These are phyloP conservation scores for Pipistrellus pygmaeus DNA, from an alignment of 2,797 vertebrate species.

Conservation along the genomic window DNA sequence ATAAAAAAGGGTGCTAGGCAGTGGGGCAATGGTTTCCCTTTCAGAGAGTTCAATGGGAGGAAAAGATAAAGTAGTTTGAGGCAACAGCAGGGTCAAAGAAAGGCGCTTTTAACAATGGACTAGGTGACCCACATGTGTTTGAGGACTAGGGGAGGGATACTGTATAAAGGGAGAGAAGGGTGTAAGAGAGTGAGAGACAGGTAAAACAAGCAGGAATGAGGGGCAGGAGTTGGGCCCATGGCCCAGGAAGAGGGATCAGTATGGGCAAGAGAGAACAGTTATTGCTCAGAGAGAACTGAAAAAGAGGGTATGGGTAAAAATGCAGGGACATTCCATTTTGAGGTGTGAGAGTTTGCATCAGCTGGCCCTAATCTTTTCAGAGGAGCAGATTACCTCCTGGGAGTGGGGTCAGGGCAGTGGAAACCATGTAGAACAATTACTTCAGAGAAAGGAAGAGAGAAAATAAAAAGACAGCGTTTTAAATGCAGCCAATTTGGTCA, in stretches of 20 bases:
- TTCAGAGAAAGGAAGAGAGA: not conserved
- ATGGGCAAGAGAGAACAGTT: accelerated
- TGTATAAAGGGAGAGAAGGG: not conserved
- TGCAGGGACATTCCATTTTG: not conserved
- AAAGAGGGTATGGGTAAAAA: not conserved
- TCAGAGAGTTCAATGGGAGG: not conserved
- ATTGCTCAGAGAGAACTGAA: not conserved
- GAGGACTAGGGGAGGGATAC: not conserved
- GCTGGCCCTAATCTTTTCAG: not conserved
- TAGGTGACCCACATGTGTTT: not conserved
- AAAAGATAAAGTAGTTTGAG: not conserved
- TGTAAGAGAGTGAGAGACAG: not conserved
- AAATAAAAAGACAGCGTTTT: not conserved
- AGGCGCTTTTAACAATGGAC: not conserved
- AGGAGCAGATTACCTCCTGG: not conserved
- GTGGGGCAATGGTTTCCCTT: not conserved
- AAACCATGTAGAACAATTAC: not conserved
- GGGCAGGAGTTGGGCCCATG: too few relatives aligned
- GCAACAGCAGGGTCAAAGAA: not conserved
- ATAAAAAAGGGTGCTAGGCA: not conserved
- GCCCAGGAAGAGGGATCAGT: not conserved
- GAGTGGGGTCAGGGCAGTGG: not conserved
- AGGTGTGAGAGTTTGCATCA: not conserved
- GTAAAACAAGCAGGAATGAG: not conserved
- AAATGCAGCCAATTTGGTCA: not conserved